Evolutionary conservation across 2,888 invertebrate species (phyloP).

Genomic region (Aphidius colemani): DNA sequence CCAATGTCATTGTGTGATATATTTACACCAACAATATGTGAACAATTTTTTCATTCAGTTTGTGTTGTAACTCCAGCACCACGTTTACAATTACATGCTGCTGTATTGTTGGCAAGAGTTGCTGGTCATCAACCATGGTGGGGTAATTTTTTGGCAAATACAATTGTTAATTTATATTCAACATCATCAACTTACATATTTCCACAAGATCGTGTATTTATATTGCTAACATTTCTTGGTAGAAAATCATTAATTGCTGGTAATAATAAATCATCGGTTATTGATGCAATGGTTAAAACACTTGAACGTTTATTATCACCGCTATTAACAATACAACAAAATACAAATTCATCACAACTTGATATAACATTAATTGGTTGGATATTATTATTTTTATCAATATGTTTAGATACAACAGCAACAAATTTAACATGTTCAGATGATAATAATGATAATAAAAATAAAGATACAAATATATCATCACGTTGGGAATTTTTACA

Average conservation of each 20-base stretch:
- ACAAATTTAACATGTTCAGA: slow-evolving; percentile 44
- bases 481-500: slow-evolving; percentile 90
- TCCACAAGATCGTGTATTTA: slow-evolving; percentile 87
- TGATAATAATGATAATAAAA: slow-evolving; percentile 52
- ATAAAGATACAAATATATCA: slow-evolving; percentile 55
- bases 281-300: slow-evolving; percentile 68
- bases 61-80: slow-evolving; percentile 77
- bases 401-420: slow-evolving; percentile 66
- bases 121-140: slow-evolving; percentile 82
- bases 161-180: slow-evolving; percentile 77
- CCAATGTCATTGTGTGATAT: slow-evolving; percentile 55
- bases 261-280: slow-evolving; percentile 67
- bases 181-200: slow-evolving; percentile 78
- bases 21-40: slow-evolving; percentile 62
- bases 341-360: slow-evolving; percentile 41
- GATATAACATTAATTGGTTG: slow-evolving; percentile 67
- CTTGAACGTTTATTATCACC: slow-evolving; percentile 66
- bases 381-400: slow-evolving; percentile 76
- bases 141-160: slow-evolving; percentile 87
- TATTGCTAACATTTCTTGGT: slow-evolving; percentile 83
- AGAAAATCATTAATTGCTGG: slow-evolving; percentile 67
- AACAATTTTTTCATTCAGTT: slow-evolving; percentile 72
- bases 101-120: slow-evolving; percentile 77
- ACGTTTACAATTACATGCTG: slow-evolving; percentile 77
- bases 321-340: slow-evolving; percentile 46